These are phyloP conservation scores for Lampris incognitus DNA, from an alignment of 2,113 vertebrate genomes.

Conservation along the genomic window DNA sequence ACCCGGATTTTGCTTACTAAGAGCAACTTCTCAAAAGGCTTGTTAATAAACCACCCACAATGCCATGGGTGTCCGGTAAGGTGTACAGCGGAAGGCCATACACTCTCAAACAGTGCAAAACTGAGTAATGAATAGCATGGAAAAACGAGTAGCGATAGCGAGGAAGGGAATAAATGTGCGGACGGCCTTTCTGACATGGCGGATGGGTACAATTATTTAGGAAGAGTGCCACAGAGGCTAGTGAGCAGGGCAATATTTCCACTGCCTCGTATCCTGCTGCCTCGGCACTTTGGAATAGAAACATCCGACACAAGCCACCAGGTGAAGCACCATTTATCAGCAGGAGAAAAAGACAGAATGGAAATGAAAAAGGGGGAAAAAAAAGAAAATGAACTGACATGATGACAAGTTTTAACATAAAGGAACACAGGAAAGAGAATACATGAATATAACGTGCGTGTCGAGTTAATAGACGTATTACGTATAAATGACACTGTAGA, in stretches of 20 bases:
- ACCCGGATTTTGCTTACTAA: conserved; percentile 42
- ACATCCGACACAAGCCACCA: not conserved
- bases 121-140: conserved; percentile 64
- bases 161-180: conserved; percentile 49
- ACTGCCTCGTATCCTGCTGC: conserved; percentile 53
- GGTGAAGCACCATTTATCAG: not conserved
- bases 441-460: no score
- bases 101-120: not conserved
- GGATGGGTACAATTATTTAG: conserved; percentile 60
- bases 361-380: not conserved
- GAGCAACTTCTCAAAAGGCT: conserved; percentile 39
- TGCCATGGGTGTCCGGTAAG: conserved; percentile 25
- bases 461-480: no score
- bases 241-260: conserved; percentile 63
- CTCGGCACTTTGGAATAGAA: conserved; percentile 49
- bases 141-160: not conserved
- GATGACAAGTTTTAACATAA: not conserved
- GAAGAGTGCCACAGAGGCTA: conserved; percentile 23
- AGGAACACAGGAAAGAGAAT: not conserved
- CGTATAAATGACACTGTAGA: no score
- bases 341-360: not conserved
- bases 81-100: conserved; percentile 19
- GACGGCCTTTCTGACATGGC: conserved; percentile 53
- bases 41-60: conserved; percentile 67
- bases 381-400: not conserved